Conservation (phyloP, 1,140 invertebrate species). For the Brachionus manjavacas region DNA sequence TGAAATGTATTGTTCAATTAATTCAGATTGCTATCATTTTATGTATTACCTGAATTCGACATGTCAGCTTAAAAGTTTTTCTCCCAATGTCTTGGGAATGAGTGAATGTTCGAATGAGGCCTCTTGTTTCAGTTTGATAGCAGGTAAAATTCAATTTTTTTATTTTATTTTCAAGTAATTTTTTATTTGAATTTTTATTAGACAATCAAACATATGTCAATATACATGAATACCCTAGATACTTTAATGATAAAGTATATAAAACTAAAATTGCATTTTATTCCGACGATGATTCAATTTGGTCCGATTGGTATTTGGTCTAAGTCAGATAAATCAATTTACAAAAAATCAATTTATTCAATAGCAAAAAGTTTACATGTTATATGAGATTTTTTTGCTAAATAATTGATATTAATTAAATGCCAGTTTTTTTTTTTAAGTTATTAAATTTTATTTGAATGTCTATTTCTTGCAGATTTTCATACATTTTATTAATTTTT, state of each 20-base stretch:
- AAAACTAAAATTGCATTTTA: not conserved
- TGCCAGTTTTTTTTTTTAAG: too few relatives aligned
- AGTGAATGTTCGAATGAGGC: not conserved
- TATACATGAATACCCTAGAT: not conserved
- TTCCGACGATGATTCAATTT: not conserved
- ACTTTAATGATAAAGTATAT: not conserved
- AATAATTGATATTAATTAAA: too few relatives aligned
- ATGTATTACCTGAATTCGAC: not conserved
- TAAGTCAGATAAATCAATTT: not conserved
- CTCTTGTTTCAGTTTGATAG: not conserved
- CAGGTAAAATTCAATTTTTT: not conserved
- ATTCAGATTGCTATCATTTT: not conserved
- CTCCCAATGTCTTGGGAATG: not conserved
- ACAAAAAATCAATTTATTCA: too few relatives aligned
- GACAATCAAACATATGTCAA: not conserved
- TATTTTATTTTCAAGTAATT: not conserved
- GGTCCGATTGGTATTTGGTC: not conserved
- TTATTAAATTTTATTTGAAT: too few relatives aligned
- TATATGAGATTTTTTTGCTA: too few relatives aligned
- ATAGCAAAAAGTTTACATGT: too few relatives aligned
- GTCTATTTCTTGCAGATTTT: too few relatives aligned
- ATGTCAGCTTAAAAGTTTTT: not conserved
- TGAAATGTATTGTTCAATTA: not conserved
- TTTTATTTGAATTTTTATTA: not conserved
- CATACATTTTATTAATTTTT: too few relatives aligned